Evolutionary conservation across 2,797 vertebrate genomes (phyloP).

Genomic region (Intellagama lesueurii): DNA sequence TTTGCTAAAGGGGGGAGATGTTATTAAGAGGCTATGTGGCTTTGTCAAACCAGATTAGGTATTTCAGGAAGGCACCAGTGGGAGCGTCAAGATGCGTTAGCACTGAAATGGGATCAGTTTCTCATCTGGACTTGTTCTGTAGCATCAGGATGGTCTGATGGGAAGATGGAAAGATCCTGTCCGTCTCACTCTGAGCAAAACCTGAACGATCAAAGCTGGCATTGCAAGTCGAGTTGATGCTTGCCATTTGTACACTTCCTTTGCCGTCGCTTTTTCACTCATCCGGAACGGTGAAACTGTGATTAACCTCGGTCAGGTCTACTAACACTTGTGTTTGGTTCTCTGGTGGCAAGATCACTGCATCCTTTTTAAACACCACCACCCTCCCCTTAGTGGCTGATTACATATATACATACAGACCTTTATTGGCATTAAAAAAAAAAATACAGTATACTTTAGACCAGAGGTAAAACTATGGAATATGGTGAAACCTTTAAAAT

Average conservation of each 20-base stretch:
- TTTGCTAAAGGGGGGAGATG: not conserved
- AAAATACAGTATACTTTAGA: too few species aligned
- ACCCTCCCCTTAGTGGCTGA: too few species aligned
- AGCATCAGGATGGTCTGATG: too few species aligned
- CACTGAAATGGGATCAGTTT: not conserved
- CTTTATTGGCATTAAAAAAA: too few species aligned
- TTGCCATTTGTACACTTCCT: not conserved
- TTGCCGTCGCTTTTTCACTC: not conserved
- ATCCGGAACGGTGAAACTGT: too few species aligned
- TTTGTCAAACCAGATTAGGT: not conserved
- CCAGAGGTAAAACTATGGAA: too few species aligned
- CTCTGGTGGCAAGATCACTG: too few species aligned
- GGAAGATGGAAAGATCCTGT: not conserved
- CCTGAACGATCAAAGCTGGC: not conserved
- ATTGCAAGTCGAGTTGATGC: not conserved
- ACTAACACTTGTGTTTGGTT: too few species aligned
- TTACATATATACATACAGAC: too few species aligned
- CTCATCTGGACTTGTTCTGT: not conserved
- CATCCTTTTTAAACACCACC: too few species aligned
- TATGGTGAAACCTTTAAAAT: too few species aligned
- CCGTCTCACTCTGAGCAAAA: not conserved
- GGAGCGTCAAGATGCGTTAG: not conserved
- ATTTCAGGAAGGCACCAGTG: not conserved
- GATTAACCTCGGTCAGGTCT: not conserved
- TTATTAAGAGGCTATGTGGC: not conserved